phyloP scores from a whole-genome alignment of 2,888 invertebrate genomes.

The Brenthis daphne region DNA sequence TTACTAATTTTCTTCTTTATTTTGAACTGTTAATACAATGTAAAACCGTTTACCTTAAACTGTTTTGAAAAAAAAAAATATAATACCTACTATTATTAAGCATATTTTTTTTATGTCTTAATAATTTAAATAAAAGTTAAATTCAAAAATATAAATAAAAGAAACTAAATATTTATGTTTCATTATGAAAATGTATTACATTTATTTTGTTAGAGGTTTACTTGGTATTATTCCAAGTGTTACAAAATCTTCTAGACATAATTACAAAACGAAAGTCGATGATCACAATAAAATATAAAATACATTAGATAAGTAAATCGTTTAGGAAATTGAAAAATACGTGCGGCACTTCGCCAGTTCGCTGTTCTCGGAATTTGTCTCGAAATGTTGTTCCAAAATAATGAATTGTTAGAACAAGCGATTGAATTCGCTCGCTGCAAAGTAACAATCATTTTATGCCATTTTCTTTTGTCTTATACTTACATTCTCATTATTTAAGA shows the following conservation, averaged over 20 bases:
- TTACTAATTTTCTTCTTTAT: too few relatives aligned
- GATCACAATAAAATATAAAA: slow-evolving; percentile 8
- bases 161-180: too few relatives aligned
- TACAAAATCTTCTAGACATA: background rate
- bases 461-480: slow-evolving; percentile 26
- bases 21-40: too few relatives aligned
- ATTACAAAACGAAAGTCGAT: slow-evolving; percentile 12
- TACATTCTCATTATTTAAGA: slow-evolving; percentile 41
- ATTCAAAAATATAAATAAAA: too few relatives aligned
- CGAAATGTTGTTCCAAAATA: slow-evolving; percentile 28
- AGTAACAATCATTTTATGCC: slow-evolving; percentile 36
- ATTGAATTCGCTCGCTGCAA: slow-evolving; percentile 35
- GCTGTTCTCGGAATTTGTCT: slow-evolving; percentile 7
- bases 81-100: too few relatives aligned
- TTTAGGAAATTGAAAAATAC: slow-evolving; percentile 18
- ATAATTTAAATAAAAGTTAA: too few relatives aligned
- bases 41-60: too few relatives aligned
- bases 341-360: slow-evolving; percentile 1
- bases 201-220: too few relatives aligned
- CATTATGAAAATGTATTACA: too few relatives aligned
- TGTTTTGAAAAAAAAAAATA: too few relatives aligned
- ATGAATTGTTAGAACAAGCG: slow-evolving; percentile 34
- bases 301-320: slow-evolving; percentile 17
- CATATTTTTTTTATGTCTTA: too few relatives aligned
- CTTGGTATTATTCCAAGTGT: background rate